Base-by-base conservation (phyloP, 2,888 invertebrate genomes). In the Cephalotes varians region DNA sequence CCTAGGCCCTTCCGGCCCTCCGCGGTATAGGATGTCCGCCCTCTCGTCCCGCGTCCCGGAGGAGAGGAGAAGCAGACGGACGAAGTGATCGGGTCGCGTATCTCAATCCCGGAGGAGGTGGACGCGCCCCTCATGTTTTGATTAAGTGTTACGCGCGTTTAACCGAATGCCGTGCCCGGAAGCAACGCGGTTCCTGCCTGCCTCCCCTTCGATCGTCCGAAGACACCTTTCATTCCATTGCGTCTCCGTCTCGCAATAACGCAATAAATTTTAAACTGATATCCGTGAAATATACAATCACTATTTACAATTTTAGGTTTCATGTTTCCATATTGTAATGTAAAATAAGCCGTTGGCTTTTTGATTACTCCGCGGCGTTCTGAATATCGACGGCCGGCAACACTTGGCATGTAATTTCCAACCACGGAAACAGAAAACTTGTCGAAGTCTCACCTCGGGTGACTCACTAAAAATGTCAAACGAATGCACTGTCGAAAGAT, bases 101-200 rank as follows among this genome's bases (percentile, higher is more conserved):
- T 91, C 91, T 91, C 90, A 88, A 90, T 91, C 85, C 87, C 85
- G 79, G 73, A 84, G 85, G 83, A 83, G 89, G 86, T 79, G 69
- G 79, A 74, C 84, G 79, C 60, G 79, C 37, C 65, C 18, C 51
- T 73, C 69, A 74, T 28, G 71, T 83, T 86, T 91, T 88, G 90
- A 90, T 90, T 91, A 91, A 91, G 91, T 90, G 86, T 90, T 88
- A 86, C 88, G 76, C 80, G 64, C 85, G 90, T 91, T 91, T 91
- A 86, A 90, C 83, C 81, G 88, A 80, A 76, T 58, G 51, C 69
- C 72, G 81, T 81, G 76, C 82, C 81, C 40, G 76, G 81, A 64
- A 64, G 77, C 81, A 21, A 37, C 37, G 37, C 34, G 73, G 37
- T 62, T 44, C 62, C 37, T 21, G 40, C 73, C 21, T 40, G 25